These are phyloP conservation scores for Polylopha cassiicola DNA, from an alignment of 2,888 invertebrate genomes.

Conservation along the genomic window DNA sequence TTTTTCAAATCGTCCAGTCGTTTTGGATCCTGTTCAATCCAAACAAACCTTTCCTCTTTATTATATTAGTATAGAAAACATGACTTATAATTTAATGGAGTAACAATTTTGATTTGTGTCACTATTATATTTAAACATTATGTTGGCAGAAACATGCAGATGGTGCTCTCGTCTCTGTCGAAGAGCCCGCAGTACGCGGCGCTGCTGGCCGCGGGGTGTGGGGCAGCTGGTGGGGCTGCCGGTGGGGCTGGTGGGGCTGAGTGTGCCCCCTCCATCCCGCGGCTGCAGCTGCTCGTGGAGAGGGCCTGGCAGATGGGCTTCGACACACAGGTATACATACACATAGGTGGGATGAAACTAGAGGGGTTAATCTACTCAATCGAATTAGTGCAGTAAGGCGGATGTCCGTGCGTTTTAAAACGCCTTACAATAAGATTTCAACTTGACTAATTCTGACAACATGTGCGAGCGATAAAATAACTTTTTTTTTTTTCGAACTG, in stretches of 20 bases:
- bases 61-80: no score
- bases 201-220: conserved; percentile 59
- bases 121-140: no score
- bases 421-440: no score
- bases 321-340: conserved; percentile 75
- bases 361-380: neutral
- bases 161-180: conserved; percentile 90
- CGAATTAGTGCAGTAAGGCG: neutral
- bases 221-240: conserved; percentile 63
- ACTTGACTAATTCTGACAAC: no score
- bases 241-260: conserved; percentile 53
- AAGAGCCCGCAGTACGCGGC: conserved; percentile 83
- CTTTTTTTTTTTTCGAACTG: no score
- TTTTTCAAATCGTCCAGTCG: no score
- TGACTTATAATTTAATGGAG: no score
- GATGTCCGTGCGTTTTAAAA: no score
- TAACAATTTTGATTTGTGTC: no score
- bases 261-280: conserved; percentile 90
- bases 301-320: conserved; percentile 89
- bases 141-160: conserved; percentile 86
- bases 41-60: no score
- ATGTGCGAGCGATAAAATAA: no score
- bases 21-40: no score
- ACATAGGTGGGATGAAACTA: neutral
- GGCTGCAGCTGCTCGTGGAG: conserved; percentile 90